Base-by-base conservation (phyloP, 2,113 vertebrate genomes). In the Amphiprion percula region DNA sequence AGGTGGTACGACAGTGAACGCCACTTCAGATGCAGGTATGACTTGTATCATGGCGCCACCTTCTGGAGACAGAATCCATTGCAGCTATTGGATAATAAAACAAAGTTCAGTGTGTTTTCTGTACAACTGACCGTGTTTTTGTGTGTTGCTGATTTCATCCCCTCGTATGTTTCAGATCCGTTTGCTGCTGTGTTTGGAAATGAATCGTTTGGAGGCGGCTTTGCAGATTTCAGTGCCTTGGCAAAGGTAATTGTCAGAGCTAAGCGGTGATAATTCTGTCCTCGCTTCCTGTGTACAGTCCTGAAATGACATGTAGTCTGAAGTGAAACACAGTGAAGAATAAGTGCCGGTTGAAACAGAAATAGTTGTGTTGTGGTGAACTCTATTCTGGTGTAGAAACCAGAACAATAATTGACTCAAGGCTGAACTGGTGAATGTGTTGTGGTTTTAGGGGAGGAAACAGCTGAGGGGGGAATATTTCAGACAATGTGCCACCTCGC, bases 111-210 rank as follows among this genome's bases (percentile, higher is more conserved):
- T 10, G 14, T 47, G 46, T 47, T 47, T 47, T 47, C 15, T 17
- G 46, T 1, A 37, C 33, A 37, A 10, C 33, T 3, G 26, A 26
- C 26, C 26, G 26, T 26, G 26, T 26, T 2, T 26, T 26, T 26
- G 26, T 26, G 37, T 39, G 10, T 39, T 39, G 10, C 3, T 10
- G 12, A 15, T 44, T 44, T 37, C 33, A 19, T 47, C 10, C 37
- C 28, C 24, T 60, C 26, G 24, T 63, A 15, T 84, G 7, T 91
- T 80, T 63, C 82, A 94, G 98, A 99, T 88, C 98, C 96, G 0
- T 99, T 99, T 91, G 94, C 97, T 74, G 97, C 97, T 72, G 90
- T 97, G 62, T 99, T 99, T 90, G 98, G 98, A 84, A 97, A 90
- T 0, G 98, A 99, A 50, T 96, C 96, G 4, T 98, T 97, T 89